Evolutionary conservation across 2,113 vertebrate genomes (phyloP), one percentile per base, ranked within the genome.

Genomic region (Engraulis encrasicolus): DNA sequence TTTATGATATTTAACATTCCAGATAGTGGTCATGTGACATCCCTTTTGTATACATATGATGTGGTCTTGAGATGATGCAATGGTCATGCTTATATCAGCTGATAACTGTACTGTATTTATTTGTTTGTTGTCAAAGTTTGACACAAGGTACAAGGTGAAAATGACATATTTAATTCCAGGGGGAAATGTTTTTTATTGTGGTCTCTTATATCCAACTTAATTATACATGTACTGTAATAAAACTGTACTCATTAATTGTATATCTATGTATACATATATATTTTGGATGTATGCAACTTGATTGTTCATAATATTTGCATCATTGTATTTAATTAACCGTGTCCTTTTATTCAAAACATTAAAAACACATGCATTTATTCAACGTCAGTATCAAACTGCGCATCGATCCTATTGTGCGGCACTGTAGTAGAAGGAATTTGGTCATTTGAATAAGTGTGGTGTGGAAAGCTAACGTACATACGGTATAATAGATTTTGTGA

Each of bases 1-100:
- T 74, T 74, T 74, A 74, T 74, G 66, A 74, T 74, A 74, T 74
- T 74, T 74, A 74, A 74, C 66, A 74, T 74, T 74, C 66, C 66
- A 74, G 66, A 34, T 36, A 74, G 66, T 74, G 66, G 31, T 74
- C 66, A 74, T 34, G 66, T 74, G 66, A 74, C 66, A 74, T 74
- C 66, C 66, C 66, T 74, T 74, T 74, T 74, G 66, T 74, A 74
- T 74, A 74, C 66, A 74, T 74, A 74, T 74, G 66, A 74, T 74
- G 66, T 74, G 66, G 66, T 74, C 66, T 74, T 74, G 66, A 74
- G 66, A 74, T 74, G 66, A 74, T 71, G 61, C 61, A 71, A 71
- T 74, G 27, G 31, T 74, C 66, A 74, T 74, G 66, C 66, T 74
- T 74, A 74, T 74, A 34, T 74, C 66, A 74, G 66, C 66, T 74